Evolutionary conservation across 2,113 vertebrate species (phyloP).

Genomic region (Megalops atlanticus): DNA sequence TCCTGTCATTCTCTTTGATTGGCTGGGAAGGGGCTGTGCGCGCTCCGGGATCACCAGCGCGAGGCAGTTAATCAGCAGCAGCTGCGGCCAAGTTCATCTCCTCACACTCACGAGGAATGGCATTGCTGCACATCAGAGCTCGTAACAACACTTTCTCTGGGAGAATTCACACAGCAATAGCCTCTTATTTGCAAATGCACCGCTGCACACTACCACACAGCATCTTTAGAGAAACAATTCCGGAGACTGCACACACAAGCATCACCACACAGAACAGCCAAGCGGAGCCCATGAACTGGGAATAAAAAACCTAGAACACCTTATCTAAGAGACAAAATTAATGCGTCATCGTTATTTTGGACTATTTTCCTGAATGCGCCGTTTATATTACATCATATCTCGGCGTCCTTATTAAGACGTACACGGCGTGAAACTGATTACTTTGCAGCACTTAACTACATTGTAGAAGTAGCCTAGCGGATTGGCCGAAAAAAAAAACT

Average conservation of each 20-base stretch:
- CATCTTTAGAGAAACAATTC: conserved; percentile 38
- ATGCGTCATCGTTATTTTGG: conserved; percentile 37
- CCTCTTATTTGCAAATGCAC: conserved; percentile 44
- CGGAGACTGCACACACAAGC: conserved; percentile 38
- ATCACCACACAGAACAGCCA: conserved; percentile 27
- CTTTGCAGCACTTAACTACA: conserved; percentile 15
- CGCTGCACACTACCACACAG: conserved; percentile 37
- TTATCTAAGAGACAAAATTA: conserved; percentile 40
- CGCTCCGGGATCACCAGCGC: conserved; percentile 45
- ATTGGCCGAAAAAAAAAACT: background rate
- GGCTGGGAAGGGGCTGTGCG: conserved; percentile 46
- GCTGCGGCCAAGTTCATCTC: conserved; percentile 48
- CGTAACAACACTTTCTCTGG: conserved; percentile 43
- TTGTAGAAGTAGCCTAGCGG: conserved; percentile 12
- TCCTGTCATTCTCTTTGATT: conserved; percentile 50
- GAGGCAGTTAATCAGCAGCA: conserved; percentile 57
- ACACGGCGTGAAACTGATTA: background rate
- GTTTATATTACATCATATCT: conserved; percentile 14
- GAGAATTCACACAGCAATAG: conserved; percentile 49
- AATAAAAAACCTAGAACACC: conserved; percentile 39
- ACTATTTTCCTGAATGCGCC: conserved; percentile 17
- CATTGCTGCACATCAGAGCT: conserved; percentile 49
- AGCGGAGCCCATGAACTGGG: conserved; percentile 28
- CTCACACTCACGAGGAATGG: conserved; percentile 53
- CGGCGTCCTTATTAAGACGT: conserved; percentile 21